Base-by-base conservation (phyloP, 2,888 invertebrate species). In the Eulithis prunata region DNA sequence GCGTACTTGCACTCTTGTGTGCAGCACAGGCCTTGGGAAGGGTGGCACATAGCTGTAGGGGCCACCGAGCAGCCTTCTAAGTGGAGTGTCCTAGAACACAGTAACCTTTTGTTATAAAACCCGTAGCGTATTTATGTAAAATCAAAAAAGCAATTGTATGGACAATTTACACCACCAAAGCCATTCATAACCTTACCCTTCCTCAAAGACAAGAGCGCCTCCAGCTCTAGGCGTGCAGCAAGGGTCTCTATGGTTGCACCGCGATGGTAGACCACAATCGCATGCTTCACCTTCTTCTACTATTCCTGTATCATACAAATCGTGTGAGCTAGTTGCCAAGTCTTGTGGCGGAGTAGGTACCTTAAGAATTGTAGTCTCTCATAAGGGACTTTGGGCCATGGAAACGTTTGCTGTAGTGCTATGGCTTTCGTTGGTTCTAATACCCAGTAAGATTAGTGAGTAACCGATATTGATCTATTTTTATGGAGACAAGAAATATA, bases 271-370 rank as follows among this genome's bases (percentile, higher is more conserved):
- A 0, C 95, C 95, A 75, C 95, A 95, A 84, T 96, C 96, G 78
- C 96, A 96, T 46, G 95, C 93, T 82, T 96, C 96, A 0, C 94
- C 95, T 7, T 93, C 91, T 79, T 96, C 96, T 0, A 95, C 94
- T 65, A 96, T 95, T 28, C 93, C 94, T 94, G 64, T 55, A 56
- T n/a, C 10, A 74, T 73, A 14, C 13, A 41, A 12, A 41, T 53
- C 8, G 13, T 13, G 6, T 53, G 10, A 41, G 41, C 10, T 10
- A 8, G 41, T 41, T 4, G 6, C 3, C 32, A 5, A 32, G 2
- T 32, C 4, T 32, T 32, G 32, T 32, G 32, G 4, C 4, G 6
- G 32, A 32, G 32, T n/a, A n/a, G n/a, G n/a, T 6, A 32, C 32
- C 6, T 32, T 32, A 32, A 32, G 6, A 32, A 32, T 32, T 32